Base-by-base conservation (phyloP, 2,113 vertebrate species). In the Erpornis zantholeuca region DNA sequence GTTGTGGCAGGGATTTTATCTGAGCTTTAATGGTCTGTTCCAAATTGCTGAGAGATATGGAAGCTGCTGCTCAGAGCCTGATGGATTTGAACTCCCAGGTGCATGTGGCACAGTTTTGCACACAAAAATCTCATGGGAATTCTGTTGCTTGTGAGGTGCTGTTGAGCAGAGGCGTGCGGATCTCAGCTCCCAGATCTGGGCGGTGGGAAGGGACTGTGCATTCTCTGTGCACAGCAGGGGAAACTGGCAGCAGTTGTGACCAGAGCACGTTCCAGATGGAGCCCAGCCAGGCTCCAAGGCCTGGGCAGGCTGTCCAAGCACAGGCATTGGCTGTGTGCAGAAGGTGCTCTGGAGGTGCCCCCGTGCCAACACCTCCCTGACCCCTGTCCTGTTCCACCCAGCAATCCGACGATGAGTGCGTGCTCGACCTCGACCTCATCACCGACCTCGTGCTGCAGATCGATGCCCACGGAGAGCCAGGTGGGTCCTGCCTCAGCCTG, bases 381-480 rank as follows among this genome's bases (percentile, higher is more conserved):
- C 22, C 53, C 22, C 35, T 92, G 25, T 79, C n/a, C 54, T 94
- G 24, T 79, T 19, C 42, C 33, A 19, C 76, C 24, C 83, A 97
- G 94, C 96, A 99, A 98, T 97, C 97, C 1, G 96, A 98, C 11
- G 98, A 98, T 5, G 98, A 99, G 15, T 97, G 98, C 2, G 76
- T 97, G 15, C 98, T 98, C 0, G 98, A 99, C 92, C 94, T 98
- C 11, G 98, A 99, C 93, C 97, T 99, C 20, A 98, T 99, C 68
- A 98, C 98, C 0, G 98, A 99, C 57, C 98, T 99, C 3, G 98
- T 99, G 10, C 97, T 99, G 64, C 98, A 99, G 92, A 99, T 99
- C 2, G 99, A 99, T 92, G 97, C 81, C 82, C 93, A 88, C 0
- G 98, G 99, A 93, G 98, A 99, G 12, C 98, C 99, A 97, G 99